phyloP scores from a whole-genome alignment of 2,888 invertebrate genomes.

The Drosophila mercatorum region DNA sequence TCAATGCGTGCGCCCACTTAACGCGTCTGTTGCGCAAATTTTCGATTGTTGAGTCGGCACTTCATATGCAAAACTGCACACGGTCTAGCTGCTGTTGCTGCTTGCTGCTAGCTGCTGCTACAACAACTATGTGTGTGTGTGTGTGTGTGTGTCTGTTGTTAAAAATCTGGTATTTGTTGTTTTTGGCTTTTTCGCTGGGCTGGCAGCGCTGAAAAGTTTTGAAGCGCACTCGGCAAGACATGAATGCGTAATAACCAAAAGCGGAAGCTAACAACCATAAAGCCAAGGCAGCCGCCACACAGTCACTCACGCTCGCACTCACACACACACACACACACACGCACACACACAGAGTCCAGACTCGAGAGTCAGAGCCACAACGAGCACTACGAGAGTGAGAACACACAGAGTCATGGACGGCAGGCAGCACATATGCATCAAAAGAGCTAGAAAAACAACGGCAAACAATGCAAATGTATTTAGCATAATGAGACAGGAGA shows the following conservation, averaged over 20 bases:
- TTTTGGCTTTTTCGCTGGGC: conserved; percentile 73
- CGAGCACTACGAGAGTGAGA: not conserved
- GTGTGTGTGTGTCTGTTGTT: conserved; percentile 39
- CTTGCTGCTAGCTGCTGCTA: conserved; percentile 23
- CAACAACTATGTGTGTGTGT: conserved; percentile 22
- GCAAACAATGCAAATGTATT: conserved; percentile 83
- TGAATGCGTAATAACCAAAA: conserved; percentile 81
- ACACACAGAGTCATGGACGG: conserved; percentile 25
- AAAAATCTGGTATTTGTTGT: conserved; percentile 80
- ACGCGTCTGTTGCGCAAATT: conserved; percentile 78
- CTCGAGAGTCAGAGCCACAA: conserved; percentile 20
- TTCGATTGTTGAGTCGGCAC: conserved; percentile 80
- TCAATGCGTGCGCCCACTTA: conserved; percentile 65
- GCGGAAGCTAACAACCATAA: conserved; percentile 81
- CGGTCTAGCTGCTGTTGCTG: conserved; percentile 34
- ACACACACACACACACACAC: conserved; percentile 22
- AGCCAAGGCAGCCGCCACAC: conserved; percentile 68
- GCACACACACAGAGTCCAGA: conserved; percentile 4
- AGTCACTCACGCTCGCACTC: conserved; percentile 26
- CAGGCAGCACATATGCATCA: conserved; percentile 79
- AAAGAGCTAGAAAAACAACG: conserved; percentile 81
- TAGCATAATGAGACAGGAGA: conserved; percentile 82
- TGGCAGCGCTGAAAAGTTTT: conserved; percentile 65
- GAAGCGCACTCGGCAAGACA: conserved; percentile 81
- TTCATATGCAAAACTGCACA: conserved; percentile 75